Base-by-base conservation (phyloP, 2,113 vertebrate species). In the Argyrosomus japonicus region DNA sequence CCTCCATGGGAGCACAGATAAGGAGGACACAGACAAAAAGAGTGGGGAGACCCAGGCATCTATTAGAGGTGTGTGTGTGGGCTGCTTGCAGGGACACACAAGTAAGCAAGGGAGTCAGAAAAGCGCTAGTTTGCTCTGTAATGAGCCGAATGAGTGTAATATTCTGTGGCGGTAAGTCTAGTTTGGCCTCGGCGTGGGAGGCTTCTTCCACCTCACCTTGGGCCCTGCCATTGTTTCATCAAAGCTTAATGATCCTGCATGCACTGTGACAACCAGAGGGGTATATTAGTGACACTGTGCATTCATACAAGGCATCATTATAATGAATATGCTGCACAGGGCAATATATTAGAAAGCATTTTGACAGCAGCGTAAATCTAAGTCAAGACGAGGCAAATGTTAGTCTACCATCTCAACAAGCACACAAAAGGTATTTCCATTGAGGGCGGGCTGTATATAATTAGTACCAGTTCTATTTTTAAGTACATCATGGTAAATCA, bases 61-160 rank as follows among this genome's bases (percentile, higher is more conserved):
- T 83, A 88, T 91, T 87, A 91, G 68, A 82, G 63, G 45, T 72
- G 83, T 63, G 77, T 86, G 84, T 61, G 61, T 61, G 36, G 36
- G 83, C 58, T 81, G 65, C 50, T 40, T 18, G 75, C 32, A 36
- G 56, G 62, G 45, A 63, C 65, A 72, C 76, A 82, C 61, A 71
- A 72, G 75, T 73, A 81, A 85, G 85, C 73, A 89, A 50, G 70
- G 56, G 63, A 73, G 63, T 81, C 75, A 82, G 73, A 81, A 76
- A 75, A 75, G 61, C 15, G 4, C 69, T 47, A 27, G 63, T 87
- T 81, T 75, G 51, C 83, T 81, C 79, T 78, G 75, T 93, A 94
- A 93, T 89, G 87, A 94, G 86, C 75, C 65, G 86, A 81, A 86
- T 82, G 86, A 89, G 87, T 80, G 63, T 86, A 82, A 87, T 87